Conservation (phyloP, 1,140 invertebrate genomes). For the Aphelinus atriplicis region DNA sequence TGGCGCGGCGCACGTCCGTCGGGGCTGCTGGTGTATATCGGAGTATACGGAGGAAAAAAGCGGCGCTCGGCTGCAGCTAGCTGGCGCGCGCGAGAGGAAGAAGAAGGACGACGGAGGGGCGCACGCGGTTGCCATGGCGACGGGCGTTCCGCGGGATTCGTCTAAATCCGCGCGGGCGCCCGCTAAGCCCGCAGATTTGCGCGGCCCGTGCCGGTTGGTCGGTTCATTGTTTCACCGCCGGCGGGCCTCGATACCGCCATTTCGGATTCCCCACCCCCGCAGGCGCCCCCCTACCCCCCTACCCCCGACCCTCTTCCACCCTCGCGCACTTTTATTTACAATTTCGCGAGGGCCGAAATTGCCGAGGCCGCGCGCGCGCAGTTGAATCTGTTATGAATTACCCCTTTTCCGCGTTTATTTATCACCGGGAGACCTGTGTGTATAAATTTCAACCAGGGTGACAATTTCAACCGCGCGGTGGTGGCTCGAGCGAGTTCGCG, state of each 20-base stretch:
- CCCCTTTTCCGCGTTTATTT: conserved; percentile 3
- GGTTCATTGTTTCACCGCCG: conserved; percentile 64
- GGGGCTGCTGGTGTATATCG: no score
- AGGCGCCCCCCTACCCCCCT: no score
- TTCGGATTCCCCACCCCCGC: conserved; percentile 1
- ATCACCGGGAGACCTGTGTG: background rate
- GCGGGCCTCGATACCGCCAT: conserved; percentile 47
- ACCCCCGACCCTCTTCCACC: no score
- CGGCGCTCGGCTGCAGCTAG: background rate
- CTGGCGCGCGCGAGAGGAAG: background rate
- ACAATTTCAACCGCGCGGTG: no score
- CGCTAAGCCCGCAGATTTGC: conserved; percentile 52
- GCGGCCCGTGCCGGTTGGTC: conserved; percentile 60
- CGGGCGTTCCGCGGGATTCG: conserved; percentile 44
- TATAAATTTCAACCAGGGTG: background rate
- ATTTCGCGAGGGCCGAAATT: conserved; percentile 1
- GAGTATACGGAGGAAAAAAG: background rate
- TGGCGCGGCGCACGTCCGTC: no score
- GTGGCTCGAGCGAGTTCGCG: no score
- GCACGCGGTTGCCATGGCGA: conserved; percentile 58
- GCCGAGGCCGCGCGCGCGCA: background rate
- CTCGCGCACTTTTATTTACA: background rate
- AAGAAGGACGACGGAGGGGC: background rate
- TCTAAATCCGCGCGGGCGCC: conserved; percentile 55
- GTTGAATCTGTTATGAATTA: conserved; percentile 34